phyloP scores from a whole-genome alignment of 2,888 invertebrate species.

The Lochmaea crataegi region DNA sequence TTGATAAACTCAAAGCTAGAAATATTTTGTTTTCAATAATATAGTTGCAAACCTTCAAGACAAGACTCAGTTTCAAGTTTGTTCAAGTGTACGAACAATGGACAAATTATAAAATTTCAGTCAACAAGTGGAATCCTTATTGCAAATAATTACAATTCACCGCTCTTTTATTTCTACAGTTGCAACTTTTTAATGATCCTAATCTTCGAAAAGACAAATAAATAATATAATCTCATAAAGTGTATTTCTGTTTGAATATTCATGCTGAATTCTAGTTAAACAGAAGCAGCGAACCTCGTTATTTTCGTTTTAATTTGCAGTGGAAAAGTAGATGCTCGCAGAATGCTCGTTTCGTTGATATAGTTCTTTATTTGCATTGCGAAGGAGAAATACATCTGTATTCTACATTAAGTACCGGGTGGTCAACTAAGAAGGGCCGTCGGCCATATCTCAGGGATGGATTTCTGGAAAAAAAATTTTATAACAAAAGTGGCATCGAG shows the following conservation, averaged over 20 bases:
- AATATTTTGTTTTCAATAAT: too few relatives aligned
- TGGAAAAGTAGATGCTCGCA: conserved; percentile 31
- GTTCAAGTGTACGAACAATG: background rate
- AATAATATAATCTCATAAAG: conserved; percentile 34
- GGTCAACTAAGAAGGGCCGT: too few relatives aligned
- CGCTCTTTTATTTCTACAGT: background rate
- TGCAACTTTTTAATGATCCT: conserved; percentile 12
- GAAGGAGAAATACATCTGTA: conserved; percentile 20
- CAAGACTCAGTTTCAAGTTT: background rate
- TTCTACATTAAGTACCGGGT: background rate
- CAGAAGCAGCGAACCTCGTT: conserved; percentile 35
- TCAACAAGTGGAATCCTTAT: conserved; percentile 21
- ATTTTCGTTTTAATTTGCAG: conserved; percentile 37
- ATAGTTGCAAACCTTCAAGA: too few relatives aligned
- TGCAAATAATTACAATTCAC: conserved; percentile 9
- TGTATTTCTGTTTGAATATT: conserved; percentile 35
- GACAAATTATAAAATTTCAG: background rate
- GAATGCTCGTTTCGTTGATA: conserved; percentile 11
- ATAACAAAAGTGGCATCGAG: too few relatives aligned
- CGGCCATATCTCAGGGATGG: too few relatives aligned
- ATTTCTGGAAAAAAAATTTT: too few relatives aligned
- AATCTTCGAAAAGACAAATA: conserved; percentile 28
- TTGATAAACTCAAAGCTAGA: too few relatives aligned
- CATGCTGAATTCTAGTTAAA: conserved; percentile 27
- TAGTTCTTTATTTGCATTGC: conserved; percentile 30